Evolutionary conservation across 2,113 vertebrate species (phyloP), one percentile per base, ranked within the genome.

Genomic region (Scytalopus superciliaris): DNA sequence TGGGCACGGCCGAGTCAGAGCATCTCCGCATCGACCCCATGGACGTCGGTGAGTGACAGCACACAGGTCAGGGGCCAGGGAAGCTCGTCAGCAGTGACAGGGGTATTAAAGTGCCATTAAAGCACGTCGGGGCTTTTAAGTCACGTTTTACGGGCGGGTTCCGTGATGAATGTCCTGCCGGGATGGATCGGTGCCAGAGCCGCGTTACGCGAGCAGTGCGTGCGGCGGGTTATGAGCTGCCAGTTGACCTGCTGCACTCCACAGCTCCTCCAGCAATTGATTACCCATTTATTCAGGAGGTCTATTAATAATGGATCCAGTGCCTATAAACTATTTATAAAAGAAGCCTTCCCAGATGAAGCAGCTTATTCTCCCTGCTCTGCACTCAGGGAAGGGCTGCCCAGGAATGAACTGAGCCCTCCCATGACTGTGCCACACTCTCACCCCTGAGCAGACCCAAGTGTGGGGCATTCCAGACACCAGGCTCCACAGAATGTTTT

Each of bases 11-110:
- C 1, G 76, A 92, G 40, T 99, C 99, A 0, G 67, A 77, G 28
- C 93, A 49, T 2, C 91, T 99, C 47, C 50, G 52, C 84, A 57
- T 99, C 17, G 97, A 98, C 37, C 99, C 99, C 24, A 85, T 98
- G 91, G 96, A 98, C 1, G 96, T 98, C 13, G 99, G 99, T 98
- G 94, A 78, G 97, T 96, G 79, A 9, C 5, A 1, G 57, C 27
- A 1, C 16, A 1, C 28, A 9, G 90, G 25, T 14, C 47, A 28
- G 66, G 42, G 77, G 21, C 37, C 6, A 7, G 76, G 47, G 89
- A 35, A 81, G 77, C 66, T 64, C 50, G 1, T n/a, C 40, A 17
- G 66, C 2, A 0, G 14, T 47, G 85, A 40, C 78, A 45, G 78
- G 64, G 77, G 11, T 7, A 4, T 89, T 63, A 63, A 31, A 70